phyloP scores from a whole-genome alignment of 2,113 vertebrate species.

The Polyodon spathula region DNA sequence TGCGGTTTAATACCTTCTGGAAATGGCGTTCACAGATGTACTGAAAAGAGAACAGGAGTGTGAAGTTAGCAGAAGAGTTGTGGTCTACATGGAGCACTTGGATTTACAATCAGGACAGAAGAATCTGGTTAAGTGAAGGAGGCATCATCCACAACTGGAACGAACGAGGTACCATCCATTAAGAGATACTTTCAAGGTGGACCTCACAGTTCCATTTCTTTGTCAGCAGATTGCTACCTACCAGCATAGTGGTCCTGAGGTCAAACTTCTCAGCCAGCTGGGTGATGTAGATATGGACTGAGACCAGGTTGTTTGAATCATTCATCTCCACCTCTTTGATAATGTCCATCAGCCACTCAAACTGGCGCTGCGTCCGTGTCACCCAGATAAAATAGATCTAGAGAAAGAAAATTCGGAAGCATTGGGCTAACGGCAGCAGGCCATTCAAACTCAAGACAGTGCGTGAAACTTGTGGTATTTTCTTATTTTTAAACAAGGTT shows the following conservation, averaged over 20 bases:
- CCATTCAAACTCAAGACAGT: too few species aligned
- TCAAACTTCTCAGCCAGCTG: conserved; percentile 93
- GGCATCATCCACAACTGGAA: not conserved
- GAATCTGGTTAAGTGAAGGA: not conserved
- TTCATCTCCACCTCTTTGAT: conserved; percentile 85
- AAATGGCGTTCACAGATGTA: conserved; percentile 91
- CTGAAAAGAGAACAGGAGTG: conserved; percentile 40
- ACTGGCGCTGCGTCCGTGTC: conserved; percentile 84
- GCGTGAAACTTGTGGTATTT: not conserved
- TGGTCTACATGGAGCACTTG: too few species aligned
- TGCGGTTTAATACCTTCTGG: conserved; percentile 81
- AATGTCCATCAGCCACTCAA: conserved; percentile 92
- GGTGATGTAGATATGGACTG: conserved; percentile 92
- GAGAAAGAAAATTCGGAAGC: not conserved
- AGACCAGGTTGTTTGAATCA: conserved; percentile 69
- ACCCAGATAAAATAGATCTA: conserved; percentile 98
- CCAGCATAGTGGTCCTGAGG: conserved; percentile 92
- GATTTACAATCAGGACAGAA: too few species aligned
- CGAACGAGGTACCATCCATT: not conserved
- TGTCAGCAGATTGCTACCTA: conserved; percentile 33
- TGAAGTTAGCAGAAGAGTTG: not conserved
- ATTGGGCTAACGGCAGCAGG: too few species aligned
- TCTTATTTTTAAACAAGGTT: too few species aligned
- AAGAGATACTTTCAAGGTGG: not conserved
- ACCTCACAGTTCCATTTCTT: too few species aligned